These are phyloP conservation scores for Rotaria socialis DNA, from an alignment of 2,888 invertebrate genomes.

Conservation along the genomic window DNA sequence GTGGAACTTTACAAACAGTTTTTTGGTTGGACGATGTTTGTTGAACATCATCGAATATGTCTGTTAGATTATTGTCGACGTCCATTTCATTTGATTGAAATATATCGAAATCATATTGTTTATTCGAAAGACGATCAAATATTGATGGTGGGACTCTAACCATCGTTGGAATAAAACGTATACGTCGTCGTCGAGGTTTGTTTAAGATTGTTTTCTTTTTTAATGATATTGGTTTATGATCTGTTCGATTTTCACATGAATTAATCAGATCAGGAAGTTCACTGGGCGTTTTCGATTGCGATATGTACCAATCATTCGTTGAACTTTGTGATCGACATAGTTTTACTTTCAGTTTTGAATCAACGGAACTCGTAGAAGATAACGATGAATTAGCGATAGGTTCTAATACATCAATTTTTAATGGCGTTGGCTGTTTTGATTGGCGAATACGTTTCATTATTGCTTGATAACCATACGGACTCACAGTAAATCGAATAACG, in stretches of 20 bases:
- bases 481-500: not conserved
- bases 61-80: too few relatives aligned
- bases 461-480: not conserved
- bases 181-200: not conserved
- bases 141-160: not conserved
- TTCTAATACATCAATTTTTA: not conserved
- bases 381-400: not conserved
- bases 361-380: not conserved
- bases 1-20: constrained; percentile 22
- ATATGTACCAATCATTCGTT: constrained; percentile 15
- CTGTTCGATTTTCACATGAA: not conserved
- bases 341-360: constrained; percentile 19
- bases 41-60: not conserved
- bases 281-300: not conserved
- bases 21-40: not conserved
- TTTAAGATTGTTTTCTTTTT: not conserved
- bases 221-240: not conserved
- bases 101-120: not conserved
- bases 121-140: not conserved
- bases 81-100: not conserved
- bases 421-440: not conserved
- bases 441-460: not conserved
- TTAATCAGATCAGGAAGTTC: not conserved
- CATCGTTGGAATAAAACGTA: constrained; percentile 19
- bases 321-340: constrained; percentile 19